These are phyloP conservation scores for Bufo bufo DNA, from an alignment of 2,113 vertebrate genomes.

Conservation along the genomic window DNA sequence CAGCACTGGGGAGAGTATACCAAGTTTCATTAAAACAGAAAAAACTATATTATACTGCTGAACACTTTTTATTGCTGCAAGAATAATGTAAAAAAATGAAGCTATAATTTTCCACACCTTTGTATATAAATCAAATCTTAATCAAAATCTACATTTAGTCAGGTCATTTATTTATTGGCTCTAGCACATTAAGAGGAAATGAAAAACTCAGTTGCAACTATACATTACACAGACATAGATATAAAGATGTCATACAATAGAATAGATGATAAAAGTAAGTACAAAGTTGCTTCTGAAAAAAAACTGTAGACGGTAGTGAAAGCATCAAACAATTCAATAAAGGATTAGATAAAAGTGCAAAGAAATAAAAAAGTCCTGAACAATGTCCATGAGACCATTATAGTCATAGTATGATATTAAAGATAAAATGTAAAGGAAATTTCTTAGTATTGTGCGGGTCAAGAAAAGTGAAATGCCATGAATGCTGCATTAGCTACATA, in stretches of 20 bases:
- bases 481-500: conserved; percentile 18
- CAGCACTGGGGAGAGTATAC: no score
- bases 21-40: not conserved
- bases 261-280: conserved; percentile 2
- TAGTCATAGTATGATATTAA: conserved; percentile 26
- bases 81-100: not conserved
- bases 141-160: not conserved
- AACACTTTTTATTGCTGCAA: not conserved
- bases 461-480: conserved; percentile 13
- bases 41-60: not conserved
- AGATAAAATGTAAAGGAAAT: conserved; percentile 33
- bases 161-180: not conserved
- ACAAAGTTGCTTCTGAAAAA: conserved; percentile 11
- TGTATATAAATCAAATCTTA: not conserved
- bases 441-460: not conserved
- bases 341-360: conserved; percentile 24
- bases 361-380: conserved; percentile 14
- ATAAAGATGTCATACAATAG: not conserved
- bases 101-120: not conserved
- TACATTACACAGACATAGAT: not conserved
- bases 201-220: not conserved
- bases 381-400: conserved; percentile 14
- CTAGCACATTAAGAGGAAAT: not conserved
- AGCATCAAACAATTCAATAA: conserved; percentile 25
- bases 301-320: conserved; percentile 28